These are phyloP conservation scores for Lasiurus borealis DNA, from an alignment of 2,113 vertebrate genomes.

Conservation along the genomic window DNA sequence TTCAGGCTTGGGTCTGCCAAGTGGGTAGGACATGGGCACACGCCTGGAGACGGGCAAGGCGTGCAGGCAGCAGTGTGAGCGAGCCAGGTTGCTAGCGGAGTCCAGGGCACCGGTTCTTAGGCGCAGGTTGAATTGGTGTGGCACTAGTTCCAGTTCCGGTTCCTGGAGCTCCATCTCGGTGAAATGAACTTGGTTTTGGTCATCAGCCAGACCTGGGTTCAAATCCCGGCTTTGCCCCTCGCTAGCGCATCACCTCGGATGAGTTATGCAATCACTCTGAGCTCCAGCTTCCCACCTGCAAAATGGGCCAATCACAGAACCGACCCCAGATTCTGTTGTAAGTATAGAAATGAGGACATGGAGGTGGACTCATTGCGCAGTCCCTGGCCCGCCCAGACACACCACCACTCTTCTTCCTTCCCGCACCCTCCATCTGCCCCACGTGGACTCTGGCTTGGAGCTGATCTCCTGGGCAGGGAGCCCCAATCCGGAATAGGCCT, in stretches of 20 bases:
- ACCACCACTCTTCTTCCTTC: background rate
- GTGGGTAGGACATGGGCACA: fast-evolving
- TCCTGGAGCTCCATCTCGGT: background rate
- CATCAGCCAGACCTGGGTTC: background rate
- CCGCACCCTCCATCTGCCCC: background rate
- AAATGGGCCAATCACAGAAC: background rate
- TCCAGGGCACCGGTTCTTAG: background rate
- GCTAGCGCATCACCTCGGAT: background rate
- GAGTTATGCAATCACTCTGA: background rate
- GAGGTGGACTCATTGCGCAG: background rate
- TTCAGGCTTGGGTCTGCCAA: background rate
- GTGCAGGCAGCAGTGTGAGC: background rate
- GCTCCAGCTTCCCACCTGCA: background rate
- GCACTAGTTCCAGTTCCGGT: background rate
- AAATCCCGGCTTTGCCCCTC: background rate
- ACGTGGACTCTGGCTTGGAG: background rate
- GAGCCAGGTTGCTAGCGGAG: no score
- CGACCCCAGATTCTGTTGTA: background rate
- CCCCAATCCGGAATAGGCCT: background rate
- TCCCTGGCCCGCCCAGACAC: no score
- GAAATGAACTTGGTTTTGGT: background rate
- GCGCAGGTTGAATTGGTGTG: background rate
- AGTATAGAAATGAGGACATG: background rate
- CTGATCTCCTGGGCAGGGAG: background rate
- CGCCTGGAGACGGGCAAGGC: background rate